Conservation (phyloP, 2,888 invertebrate species). For the Phalangium opilio region DNA sequence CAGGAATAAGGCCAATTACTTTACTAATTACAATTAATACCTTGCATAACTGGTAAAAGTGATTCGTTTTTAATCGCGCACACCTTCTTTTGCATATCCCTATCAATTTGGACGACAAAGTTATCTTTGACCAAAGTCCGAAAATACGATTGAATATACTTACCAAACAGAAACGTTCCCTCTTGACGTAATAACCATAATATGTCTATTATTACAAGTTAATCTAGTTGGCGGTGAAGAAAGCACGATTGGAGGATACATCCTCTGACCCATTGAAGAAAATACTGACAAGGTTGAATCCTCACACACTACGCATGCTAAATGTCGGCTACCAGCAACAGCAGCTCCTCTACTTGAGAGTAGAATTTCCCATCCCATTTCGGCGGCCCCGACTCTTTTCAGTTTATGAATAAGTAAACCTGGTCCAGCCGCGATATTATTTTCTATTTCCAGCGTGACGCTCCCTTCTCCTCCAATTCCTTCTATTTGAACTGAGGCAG, state of each 20-base stretch:
- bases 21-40: constrained; percentile 7
- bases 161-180: constrained; percentile 39
- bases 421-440: constrained; percentile 24
- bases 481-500: background rate
- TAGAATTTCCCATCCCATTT: constrained; percentile 14
- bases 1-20: background rate
- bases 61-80: constrained; percentile 45
- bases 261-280: constrained; percentile 34
- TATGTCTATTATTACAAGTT: constrained; percentile 35
- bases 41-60: constrained; percentile 35
- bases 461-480: constrained; percentile 1
- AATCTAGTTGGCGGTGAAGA: constrained; percentile 45
- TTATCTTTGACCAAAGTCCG: too few species aligned
- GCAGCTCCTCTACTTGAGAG: constrained; percentile 24
- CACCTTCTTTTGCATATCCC: constrained; percentile 42
- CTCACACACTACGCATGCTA: constrained; percentile 47
- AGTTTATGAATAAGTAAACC: constrained; percentile 21
- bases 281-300: constrained; percentile 51
- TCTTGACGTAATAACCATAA: constrained; percentile 40
- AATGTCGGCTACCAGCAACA: constrained; percentile 27
- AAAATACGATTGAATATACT: constrained; percentile 3
- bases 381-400: constrained; percentile 13
- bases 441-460: constrained; percentile 27
- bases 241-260: constrained; percentile 41
- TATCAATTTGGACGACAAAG: constrained; percentile 16